Conservation (phyloP, 2,113 vertebrate species). For the Thymallus thymallus region DNA sequence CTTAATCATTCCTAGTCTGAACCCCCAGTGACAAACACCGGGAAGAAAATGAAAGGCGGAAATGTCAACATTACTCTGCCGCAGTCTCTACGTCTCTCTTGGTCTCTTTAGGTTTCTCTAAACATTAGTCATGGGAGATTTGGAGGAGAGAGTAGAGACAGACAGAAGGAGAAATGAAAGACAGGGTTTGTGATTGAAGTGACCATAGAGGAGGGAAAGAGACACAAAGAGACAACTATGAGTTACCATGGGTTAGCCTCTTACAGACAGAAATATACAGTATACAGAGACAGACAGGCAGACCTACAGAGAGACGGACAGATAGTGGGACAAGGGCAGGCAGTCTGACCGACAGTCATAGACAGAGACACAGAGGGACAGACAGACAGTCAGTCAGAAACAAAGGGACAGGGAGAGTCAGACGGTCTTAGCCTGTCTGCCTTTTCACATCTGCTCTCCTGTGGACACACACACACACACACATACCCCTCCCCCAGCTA, state of each 20-base stretch:
- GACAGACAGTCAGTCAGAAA: neutral
- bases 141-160: constrained; percentile 31
- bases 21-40: constrained; percentile 1
- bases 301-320: neutral
- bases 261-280: neutral
- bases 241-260: no score
- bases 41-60: constrained; percentile 14
- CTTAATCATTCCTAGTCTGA: neutral
- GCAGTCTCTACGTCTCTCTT: constrained; percentile 39
- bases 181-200: neutral
- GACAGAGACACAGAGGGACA: neutral
- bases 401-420: no score
- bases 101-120: constrained; percentile 28
- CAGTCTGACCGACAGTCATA: neutral
- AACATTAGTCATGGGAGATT: constrained; percentile 48
- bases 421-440: constrained; percentile 39
- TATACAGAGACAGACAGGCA: no score
- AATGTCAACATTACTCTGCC: constrained; percentile 20
- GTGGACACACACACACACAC: neutral
- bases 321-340: neutral
- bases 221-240: neutral
- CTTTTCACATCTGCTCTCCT: constrained; percentile 56
- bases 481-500: constrained; percentile 36
- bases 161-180: neutral
- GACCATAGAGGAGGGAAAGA: neutral